Percentiles rank a stretch among this genome's conserved stretches.
These are phyloP conservation scores for Epizoanthus fatuus DNA, from an alignment of 92 coral and sea anemone species.

Conservation along the genomic window DNA sequence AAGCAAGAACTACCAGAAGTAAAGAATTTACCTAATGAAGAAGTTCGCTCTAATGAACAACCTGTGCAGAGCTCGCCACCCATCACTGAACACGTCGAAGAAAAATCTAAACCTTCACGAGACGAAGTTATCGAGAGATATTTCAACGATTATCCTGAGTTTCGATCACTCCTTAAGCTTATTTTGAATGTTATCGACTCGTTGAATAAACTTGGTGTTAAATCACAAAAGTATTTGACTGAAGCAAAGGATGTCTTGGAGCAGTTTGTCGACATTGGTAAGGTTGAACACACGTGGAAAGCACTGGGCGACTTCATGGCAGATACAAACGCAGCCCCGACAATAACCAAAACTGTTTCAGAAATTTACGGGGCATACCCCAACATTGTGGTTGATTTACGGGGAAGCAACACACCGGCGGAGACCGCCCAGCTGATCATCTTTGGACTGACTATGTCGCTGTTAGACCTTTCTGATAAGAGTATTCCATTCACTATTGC, in stretches of 20 bases:
- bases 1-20: too few relatives aligned
- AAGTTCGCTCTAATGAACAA: too few relatives aligned
- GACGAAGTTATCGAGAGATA: constrained; percentile 25
- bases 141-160: constrained; percentile 16
- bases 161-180: constrained; percentile 11
- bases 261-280: constrained; percentile 33
- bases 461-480: constrained; percentile 28
- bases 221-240: constrained; percentile 4
- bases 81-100: not conserved
- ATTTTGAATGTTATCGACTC: constrained; percentile 12
- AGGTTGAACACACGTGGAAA: constrained; percentile 15
- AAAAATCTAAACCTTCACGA: constrained; percentile 13
- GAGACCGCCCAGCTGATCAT: constrained; percentile 26
- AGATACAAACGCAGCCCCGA: constrained; percentile 2
- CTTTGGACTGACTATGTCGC: constrained; percentile 25
- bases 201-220: not conserved
- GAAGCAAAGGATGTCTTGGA: constrained; percentile 25
- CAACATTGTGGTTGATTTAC: constrained; percentile 8
- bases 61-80: too few relatives aligned
- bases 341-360: not conserved
- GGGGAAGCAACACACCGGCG: constrained; percentile 1
- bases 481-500: constrained; percentile 15
- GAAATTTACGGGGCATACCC: too few relatives aligned
- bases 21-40: too few relatives aligned
- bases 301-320: constrained; percentile 22